Conservation (phyloP, 2,797 vertebrate genomes). For the Melanotaenia trifasciata region DNA sequence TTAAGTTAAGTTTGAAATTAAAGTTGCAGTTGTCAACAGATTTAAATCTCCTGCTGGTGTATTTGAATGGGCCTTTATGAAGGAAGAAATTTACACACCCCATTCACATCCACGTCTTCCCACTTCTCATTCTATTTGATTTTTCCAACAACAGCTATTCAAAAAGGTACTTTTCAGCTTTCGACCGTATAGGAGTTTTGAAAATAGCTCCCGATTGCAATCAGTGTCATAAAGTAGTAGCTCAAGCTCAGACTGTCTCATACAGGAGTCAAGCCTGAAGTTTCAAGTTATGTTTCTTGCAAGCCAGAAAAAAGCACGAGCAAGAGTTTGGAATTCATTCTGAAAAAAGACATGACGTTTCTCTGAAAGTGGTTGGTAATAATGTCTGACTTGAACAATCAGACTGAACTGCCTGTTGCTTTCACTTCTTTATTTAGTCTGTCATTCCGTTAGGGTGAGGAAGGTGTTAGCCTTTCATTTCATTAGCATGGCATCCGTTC, state of each 20-base stretch:
- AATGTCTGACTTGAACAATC: not conserved
- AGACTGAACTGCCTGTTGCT: conserved; percentile 5
- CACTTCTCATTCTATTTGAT: conserved; percentile 43
- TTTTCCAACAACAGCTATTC: conserved; percentile 40
- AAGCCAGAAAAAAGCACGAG: not conserved
- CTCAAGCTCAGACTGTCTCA: not conserved
- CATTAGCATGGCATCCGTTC: not conserved
- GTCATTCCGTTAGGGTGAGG: not conserved
- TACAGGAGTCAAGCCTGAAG: not conserved
- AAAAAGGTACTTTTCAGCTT: conserved; percentile 22
- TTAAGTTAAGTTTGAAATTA: conserved; percentile 32
- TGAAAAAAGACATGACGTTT: not conserved
- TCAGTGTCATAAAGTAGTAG: not conserved
- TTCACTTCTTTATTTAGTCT: conserved; percentile 11
- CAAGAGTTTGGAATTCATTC: not conserved
- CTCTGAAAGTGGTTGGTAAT: not conserved
- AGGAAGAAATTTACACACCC: conserved; percentile 24
- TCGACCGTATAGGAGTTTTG: not conserved
- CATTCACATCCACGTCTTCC: conserved; percentile 47
- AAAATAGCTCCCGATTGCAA: not conserved
- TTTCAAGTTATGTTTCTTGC: not conserved
- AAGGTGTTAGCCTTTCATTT: not conserved
- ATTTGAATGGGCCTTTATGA: conserved; percentile 10
- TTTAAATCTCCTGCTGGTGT: not conserved
- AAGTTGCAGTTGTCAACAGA: conserved; percentile 16